Percentiles rank a stretch among this genome's conserved stretches.
Evolutionary conservation across 30 jellyfish, hydroid and myxozoan genomes (phyloP).

Genomic region (Turritopsis rubra): DNA sequence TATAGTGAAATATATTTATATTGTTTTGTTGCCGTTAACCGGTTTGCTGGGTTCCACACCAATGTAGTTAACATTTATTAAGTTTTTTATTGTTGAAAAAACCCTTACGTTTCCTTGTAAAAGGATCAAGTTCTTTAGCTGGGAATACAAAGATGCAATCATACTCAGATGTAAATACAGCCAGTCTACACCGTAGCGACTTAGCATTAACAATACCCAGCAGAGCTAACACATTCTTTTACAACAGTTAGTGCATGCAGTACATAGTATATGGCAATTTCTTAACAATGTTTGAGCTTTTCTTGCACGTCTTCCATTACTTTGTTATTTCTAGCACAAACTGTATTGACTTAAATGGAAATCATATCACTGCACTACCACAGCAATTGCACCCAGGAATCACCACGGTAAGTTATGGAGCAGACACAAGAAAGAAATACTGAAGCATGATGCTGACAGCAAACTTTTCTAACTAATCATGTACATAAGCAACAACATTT

Average conservation of each 20-base stretch:
- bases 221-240: no score
- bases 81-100: no score
- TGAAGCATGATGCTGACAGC: not conserved
- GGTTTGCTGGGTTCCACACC: no score
- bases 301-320: not conserved
- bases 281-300: not conserved
- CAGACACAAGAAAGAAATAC: not conserved
- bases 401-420: constrained; percentile 66
- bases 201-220: no score
- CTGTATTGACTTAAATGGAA: constrained; percentile 69
- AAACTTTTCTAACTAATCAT: not conserved
- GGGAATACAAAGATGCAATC: no score
- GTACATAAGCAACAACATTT: not conserved
- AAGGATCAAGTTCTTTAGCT: no score
- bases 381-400: constrained; percentile 68
- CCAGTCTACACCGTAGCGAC: no score
- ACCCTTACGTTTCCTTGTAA: no score
- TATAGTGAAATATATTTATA: no score
- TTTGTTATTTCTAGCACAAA: constrained; percentile 36
- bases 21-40: no score
- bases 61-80: no score
- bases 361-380: constrained; percentile 73
- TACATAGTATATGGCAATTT: not conserved
- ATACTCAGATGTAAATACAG: no score
- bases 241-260: not conserved